Base-by-base conservation (phyloP, 2,888 invertebrate genomes). In the Capitulum mitella region DNA sequence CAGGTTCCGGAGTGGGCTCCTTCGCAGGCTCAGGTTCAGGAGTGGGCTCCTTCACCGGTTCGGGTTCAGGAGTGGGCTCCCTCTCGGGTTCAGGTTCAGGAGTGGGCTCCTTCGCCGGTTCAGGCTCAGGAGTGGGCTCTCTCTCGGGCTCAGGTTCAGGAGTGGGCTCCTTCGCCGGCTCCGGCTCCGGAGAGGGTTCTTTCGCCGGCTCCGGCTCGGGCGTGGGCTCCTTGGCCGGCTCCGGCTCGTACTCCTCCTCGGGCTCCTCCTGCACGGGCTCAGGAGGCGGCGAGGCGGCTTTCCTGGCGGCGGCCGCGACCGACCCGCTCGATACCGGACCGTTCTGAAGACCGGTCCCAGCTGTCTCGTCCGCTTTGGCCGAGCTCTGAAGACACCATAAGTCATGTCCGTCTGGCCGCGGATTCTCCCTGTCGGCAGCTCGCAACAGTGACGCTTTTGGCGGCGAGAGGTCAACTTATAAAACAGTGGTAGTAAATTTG, bases 181-280 rank as follows among this genome's bases (percentile, higher is more conserved):
- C 70, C 8, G 70, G 70, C 70, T 70, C 70, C 22, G 70, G 70
- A 40, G 70, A 12, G 40, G 70, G 70, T 40, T 70, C 70, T 26
- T 26, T 70, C 10, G 5, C 40, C 8, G 70, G 70, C 19, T 58
- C 58, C 16, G 58, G 58, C 12, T 43, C 43, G 12, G 43, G 43
- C 12, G 43, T 43, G 6, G 43, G 43, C 43, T 43, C 22, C 37
- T 70, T 70, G 37, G 37, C 70, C 26, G 40, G 70, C 70, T 70
- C 26, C 10, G 70, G 40, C 70, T 37, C 26, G 26, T 26, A 26
- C 70, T 37, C 70, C 22, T 40, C 40, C 70, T 70, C 70, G 22
- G 10, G 10, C 70, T 70, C 70, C 70, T 70, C 70, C 70, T 40
- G 70, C 26, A 70, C 37, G 70, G 40, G 19, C 40, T 29, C 70